Conservation (phyloP, 2,797 vertebrate genomes). For the Cossypha dichroa region DNA sequence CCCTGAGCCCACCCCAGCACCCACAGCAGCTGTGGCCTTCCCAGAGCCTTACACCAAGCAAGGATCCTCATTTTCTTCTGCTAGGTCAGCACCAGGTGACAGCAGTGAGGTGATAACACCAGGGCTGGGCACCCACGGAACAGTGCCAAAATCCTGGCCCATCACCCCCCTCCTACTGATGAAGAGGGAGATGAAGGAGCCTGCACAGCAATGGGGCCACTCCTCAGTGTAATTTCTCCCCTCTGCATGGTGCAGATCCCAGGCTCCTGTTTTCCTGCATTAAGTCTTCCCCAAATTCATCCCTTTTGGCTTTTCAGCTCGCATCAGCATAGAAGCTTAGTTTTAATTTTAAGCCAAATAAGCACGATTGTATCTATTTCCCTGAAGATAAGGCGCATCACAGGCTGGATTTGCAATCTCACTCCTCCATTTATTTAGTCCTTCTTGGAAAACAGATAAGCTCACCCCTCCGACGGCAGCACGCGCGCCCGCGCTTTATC, state of each 20-base stretch:
- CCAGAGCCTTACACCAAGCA: neutral
- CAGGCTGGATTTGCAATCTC: conserved; percentile 59
- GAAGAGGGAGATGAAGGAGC: neutral
- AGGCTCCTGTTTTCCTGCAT: neutral
- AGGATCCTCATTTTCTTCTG: neutral
- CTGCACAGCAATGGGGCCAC: neutral
- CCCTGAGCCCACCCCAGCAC: neutral
- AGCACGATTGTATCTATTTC: conserved; percentile 35
- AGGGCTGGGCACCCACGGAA: neutral
- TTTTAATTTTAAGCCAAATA: conserved; percentile 56
- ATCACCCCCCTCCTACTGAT: neutral
- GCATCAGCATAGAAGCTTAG: neutral
- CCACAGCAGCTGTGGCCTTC: neutral
- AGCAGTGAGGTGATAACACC: neutral
- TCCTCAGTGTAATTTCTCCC: neutral
- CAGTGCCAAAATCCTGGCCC: neutral
- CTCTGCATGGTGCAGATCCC: neutral
- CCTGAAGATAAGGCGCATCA: conserved; percentile 17
- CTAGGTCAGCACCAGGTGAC: neutral
- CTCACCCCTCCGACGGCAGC: conserved; percentile 10
- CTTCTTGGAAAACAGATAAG: conserved; percentile 63
- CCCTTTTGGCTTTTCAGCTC: conserved; percentile 15
- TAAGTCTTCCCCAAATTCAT: conserved; percentile 1
- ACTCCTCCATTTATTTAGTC: conserved; percentile 36
- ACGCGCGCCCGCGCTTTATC: neutral